A percentile compares a stretch with the other conserved stretches of the same genome.
phyloP scores from a whole-genome alignment of 1,140 invertebrate species.

The Mesaphorura yosii region DNA sequence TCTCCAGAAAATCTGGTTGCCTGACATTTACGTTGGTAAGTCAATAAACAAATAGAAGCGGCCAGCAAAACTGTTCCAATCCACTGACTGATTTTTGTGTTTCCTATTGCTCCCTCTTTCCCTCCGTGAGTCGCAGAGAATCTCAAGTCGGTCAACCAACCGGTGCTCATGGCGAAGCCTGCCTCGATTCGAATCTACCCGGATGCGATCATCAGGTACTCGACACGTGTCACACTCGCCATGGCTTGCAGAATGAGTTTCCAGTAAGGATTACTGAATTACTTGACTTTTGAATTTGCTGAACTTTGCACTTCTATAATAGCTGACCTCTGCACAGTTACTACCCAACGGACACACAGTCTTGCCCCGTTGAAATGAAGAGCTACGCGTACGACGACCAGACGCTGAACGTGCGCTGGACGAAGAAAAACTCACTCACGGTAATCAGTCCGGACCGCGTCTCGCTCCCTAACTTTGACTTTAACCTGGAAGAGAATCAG shows the following conservation, averaged over 20 bases:
- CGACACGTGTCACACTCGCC: slow-evolving; percentile 4
- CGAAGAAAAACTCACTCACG: not conserved
- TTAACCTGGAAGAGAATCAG: not conserved
- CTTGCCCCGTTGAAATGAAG: not conserved
- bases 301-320: no score
- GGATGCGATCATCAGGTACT: slow-evolving; percentile 4
- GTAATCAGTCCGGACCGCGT: not conserved
- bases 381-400: not conserved
- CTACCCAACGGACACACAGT: slow-evolving; percentile 9
- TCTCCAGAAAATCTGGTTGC: slow-evolving; percentile 5
- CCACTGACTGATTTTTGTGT: no score
- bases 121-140: slow-evolving; percentile 8
- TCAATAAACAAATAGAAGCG: not conserved
- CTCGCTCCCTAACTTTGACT: not conserved
- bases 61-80: not conserved
- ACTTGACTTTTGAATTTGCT: no score
- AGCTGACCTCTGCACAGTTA: no score
- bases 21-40: slow-evolving; percentile 16
- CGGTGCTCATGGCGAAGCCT: not conserved
- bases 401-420: not conserved
- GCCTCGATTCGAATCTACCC: slow-evolving; percentile 8
- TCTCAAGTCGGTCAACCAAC: slow-evolving; percentile 1
- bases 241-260: slow-evolving; percentile 10
- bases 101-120: no score
- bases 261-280: no score